Base-by-base conservation (phyloP, 2,888 invertebrate genomes). In the Nycteola revayana region DNA sequence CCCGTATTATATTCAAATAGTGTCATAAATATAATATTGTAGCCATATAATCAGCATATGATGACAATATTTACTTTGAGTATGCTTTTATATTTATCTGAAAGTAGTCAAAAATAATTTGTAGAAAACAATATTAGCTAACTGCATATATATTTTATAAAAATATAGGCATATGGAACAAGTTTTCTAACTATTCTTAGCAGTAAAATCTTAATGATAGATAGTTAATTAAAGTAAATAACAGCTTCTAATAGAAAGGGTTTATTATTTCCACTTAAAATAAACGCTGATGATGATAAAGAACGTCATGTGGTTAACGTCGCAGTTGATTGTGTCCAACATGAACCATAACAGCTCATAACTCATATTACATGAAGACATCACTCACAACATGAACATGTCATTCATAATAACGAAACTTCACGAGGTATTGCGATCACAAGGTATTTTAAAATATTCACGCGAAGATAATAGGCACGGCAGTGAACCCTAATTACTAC, bases 51-150 rank as follows among this genome's bases (percentile, higher is more conserved):
- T 72, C 74, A 76, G 79, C 79, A 74, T 77, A 76, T 75, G 63
- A 74, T 71, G 67, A 73, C 62, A 64, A 79, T 67, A 74, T 81
- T 77, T 81, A 75, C 70, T 79, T 83, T 86, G 72, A 78, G 72
- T 85, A 83, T 79, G 84, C 82, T 85, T 84, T 69, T 78, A 75
- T 73, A 76, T 64, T 75, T 77, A 74, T 74, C 70, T 60, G 62
- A 76, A 66, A 69, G 83, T 87, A 87, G 85, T 68, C 52, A 54
- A 77, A 49, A 72, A 70, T 54, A 75, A 65, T 54, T 28, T 56
- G 80, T 83, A 81, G 84, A 72, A 72, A 66, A 67, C 60, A 70
- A 71, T 69, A 63, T 69, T 78, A 76, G 76, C 72, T 73, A 67
- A 67, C 61, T 71, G 76, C 69, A 70, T 74, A 76, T 74, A 58